Percentiles rank a stretch among this genome's conserved stretches.
Conservation (phyloP, 2,888 invertebrate species). For the Glyphotaelius pellucidus region DNA sequence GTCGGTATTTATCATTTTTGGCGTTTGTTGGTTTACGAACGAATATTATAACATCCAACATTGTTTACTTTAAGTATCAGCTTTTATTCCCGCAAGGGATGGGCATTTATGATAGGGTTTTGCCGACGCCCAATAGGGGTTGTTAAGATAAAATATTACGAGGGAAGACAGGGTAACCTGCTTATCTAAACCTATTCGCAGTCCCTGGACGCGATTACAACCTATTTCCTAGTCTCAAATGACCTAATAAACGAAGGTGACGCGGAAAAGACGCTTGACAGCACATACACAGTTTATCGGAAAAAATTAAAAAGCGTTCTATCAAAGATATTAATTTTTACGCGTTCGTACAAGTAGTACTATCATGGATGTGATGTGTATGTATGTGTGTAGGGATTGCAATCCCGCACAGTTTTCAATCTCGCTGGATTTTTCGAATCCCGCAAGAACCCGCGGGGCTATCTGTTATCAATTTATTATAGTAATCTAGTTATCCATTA, state of each 20-base stretch:
- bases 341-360: background rate
- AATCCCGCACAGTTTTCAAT: no score
- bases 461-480: no score
- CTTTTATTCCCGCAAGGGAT: conserved; percentile 26
- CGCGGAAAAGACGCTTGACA: background rate
- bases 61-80: conserved; percentile 40
- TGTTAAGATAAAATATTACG: conserved; percentile 39
- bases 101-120: conserved; percentile 41
- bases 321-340: background rate
- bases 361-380: no score
- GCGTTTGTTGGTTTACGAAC: conserved; percentile 11
- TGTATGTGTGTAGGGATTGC: no score
- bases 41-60: conserved; percentile 24
- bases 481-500: no score
- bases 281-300: background rate
- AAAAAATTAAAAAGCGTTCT: background rate
- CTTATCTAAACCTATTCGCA: background rate
- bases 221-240: background rate
- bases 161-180: conserved; percentile 14
- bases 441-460: no score
- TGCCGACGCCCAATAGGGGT: conserved; percentile 31
- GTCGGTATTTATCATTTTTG: conserved; percentile 24
- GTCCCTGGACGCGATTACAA: background rate
- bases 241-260: background rate
- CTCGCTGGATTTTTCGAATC: no score